Percentiles rank a stretch among this genome's conserved stretches.
Conservation (phyloP, 2,888 invertebrate species). For the Calameuta pallipes region DNA sequence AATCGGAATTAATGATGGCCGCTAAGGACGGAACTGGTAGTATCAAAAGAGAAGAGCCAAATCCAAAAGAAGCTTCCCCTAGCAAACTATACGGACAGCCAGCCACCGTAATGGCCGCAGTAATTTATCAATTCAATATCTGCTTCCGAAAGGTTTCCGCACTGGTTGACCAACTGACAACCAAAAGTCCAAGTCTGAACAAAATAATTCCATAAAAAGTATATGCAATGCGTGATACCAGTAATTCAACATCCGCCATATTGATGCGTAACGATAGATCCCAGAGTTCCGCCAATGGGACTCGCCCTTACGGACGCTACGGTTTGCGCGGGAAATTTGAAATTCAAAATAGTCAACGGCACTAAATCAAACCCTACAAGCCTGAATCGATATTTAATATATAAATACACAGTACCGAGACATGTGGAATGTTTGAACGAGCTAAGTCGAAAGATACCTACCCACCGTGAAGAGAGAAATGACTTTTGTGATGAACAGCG, state of each 20-base stretch:
- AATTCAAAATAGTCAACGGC: too few species aligned
- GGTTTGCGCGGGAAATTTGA: too few species aligned
- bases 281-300: too few species aligned
- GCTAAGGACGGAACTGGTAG: neutral
- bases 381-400: too few species aligned
- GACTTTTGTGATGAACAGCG: slow-evolving; percentile 43
- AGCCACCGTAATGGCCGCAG: neutral
- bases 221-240: too few species aligned
- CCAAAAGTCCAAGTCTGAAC: neutral
- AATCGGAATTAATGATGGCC: neutral
- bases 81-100: neutral
- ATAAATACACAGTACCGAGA: too few species aligned
- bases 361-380: too few species aligned
- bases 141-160: slow-evolving; percentile 1
- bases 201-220: too few species aligned
- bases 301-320: too few species aligned
- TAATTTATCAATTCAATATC: slow-evolving; percentile 5
- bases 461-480: slow-evolving; percentile 26
- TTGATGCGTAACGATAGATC: too few species aligned
- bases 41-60: neutral
- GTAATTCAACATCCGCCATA: too few species aligned
- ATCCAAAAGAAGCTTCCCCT: neutral
- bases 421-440: too few species aligned
- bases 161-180: neutral
- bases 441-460: neutral